Conservation (phyloP, 2,888 invertebrate genomes). For the Morpho deidamia region DNA sequence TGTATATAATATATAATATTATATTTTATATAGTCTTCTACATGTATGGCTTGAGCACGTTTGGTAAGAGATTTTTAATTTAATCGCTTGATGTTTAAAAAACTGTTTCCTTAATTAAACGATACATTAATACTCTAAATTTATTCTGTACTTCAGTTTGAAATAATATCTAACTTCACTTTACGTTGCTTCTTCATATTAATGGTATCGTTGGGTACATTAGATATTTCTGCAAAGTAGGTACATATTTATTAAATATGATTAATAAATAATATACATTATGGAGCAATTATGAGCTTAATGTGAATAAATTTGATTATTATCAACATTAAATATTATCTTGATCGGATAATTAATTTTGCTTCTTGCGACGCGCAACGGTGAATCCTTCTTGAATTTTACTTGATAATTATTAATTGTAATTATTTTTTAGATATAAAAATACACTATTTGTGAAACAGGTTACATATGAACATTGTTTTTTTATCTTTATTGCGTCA, state of each 20-base stretch:
- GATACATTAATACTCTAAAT: not conserved
- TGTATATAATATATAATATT: too few species aligned
- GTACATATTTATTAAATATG: conserved; percentile 17
- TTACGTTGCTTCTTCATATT: not conserved
- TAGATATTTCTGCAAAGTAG: conserved; percentile 6
- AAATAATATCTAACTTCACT: not conserved
- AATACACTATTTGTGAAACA: not conserved
- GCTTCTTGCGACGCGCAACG: conserved; percentile 16
- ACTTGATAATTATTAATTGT: conserved; percentile 7
- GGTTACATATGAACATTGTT: not conserved
- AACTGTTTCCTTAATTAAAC: too few species aligned
- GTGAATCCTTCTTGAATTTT: conserved; percentile 11
- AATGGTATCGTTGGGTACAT: conserved; percentile 1
- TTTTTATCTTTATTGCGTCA: not conserved
- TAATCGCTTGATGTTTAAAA: too few species aligned
- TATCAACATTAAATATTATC: conserved; percentile 24
- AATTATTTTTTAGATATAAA: not conserved
- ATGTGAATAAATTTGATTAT: conserved; percentile 26
- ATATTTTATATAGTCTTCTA: too few species aligned
- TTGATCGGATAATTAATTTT: conserved; percentile 24
- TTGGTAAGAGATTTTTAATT: too few species aligned
- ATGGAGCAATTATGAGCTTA: conserved; percentile 17
- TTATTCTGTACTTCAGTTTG: not conserved
- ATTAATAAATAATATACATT: conserved; percentile 20
- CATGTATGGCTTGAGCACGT: too few species aligned